Evolutionary conservation across 2,113 vertebrate species (phyloP), one percentile per base, ranked within the genome.

Genomic region (Varanus salvator): DNA sequence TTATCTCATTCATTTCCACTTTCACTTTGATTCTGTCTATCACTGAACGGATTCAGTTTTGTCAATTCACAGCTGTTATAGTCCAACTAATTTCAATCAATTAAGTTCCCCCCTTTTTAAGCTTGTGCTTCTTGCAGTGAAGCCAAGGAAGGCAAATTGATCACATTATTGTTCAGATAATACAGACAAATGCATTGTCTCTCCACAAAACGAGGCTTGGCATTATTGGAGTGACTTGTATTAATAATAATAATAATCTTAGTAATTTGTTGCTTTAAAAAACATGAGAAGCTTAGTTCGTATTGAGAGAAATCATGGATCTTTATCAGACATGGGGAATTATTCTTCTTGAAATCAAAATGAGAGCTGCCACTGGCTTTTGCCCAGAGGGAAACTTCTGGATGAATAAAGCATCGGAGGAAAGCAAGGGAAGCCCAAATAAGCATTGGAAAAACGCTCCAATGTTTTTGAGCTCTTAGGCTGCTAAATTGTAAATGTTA

Each of bases 91-190:
- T 94, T 93, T 93, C 93, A 91, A 87, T 94, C 90, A 91, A 91
- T 95, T 94, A 95, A 87, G 87, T 93, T 87, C 90, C 92, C 78
- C 90, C 78, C 90, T 83, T 87, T 94, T 89, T 93, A 95, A 94
- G 84, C 90, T 90, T 90, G 91, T 85, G n/a, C 89, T 92, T 94
- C 92, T 86, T 89, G 93, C 83, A 90, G n/a, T 87, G 69, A 15
- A 14, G 81, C 78, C 68, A 80, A 80, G 64, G 86, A 31, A 89
- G 68, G 86, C 91, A 82, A 86, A 90, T 92, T 91, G 1, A 23
- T 84, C 85, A 78, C 75, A 91, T 89, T 68, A 66, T 89, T 89
- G 90, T 88, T 76, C 87, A 90, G 90, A 91, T 77, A 48, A 85
- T 86, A 90, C 84, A 23, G 78, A 86, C 84, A 82, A 69, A 69